These are phyloP conservation scores for Delichon dasypus DNA, from an alignment of 2,797 vertebrate genomes.

Conservation along the genomic window DNA sequence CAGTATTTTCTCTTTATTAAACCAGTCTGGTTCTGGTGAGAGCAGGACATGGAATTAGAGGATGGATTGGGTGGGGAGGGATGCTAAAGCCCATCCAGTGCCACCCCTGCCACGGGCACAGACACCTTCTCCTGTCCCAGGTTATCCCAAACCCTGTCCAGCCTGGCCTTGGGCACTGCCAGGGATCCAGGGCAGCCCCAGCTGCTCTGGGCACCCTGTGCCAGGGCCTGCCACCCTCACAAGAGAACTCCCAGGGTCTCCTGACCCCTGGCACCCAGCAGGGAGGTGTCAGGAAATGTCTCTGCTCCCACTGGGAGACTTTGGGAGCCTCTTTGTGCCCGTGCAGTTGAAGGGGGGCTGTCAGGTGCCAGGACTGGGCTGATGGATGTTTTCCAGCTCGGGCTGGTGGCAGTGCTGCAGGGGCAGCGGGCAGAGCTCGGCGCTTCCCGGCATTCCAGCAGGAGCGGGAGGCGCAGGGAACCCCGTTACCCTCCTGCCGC, in stretches of 20 bases:
- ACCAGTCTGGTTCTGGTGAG: background rate
- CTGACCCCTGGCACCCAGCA: background rate
- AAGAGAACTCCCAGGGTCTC: background rate
- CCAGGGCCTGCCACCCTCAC: background rate
- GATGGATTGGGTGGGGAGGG: background rate
- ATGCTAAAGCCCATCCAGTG: background rate
- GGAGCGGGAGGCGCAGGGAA: background rate
- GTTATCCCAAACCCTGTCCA: accelerated
- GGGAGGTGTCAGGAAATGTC: background rate
- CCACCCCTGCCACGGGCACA: background rate
- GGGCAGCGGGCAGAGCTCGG: background rate
- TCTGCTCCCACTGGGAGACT: no score
- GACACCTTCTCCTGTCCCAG: background rate
- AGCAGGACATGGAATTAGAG: background rate
- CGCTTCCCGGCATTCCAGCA: accelerated
- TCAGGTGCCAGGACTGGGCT: background rate
- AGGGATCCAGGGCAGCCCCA: accelerated
- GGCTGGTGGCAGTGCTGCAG: background rate
- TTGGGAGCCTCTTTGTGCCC: background rate
- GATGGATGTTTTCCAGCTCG: accelerated
- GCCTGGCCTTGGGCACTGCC: background rate
- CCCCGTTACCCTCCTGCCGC: background rate
- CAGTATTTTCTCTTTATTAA: background rate
- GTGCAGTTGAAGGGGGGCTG: accelerated
- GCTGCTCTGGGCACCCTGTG: background rate